Evolutionary conservation across 2,797 vertebrate species (phyloP), one percentile per base, ranked within the genome.

Genomic region (Pteropus rufus): DNA sequence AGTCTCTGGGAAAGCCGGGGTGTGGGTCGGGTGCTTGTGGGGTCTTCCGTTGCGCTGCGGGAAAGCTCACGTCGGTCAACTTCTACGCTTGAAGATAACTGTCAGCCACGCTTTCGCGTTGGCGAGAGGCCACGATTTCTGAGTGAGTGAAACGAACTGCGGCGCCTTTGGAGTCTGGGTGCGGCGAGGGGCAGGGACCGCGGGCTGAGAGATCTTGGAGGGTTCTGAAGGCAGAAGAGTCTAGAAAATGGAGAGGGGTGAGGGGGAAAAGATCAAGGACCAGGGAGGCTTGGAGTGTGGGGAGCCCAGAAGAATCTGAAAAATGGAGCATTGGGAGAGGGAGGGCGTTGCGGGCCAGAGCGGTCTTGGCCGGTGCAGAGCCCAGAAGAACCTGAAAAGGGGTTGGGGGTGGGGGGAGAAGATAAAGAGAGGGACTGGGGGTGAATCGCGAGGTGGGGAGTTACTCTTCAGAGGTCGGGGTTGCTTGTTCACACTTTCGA

Each of bases 111-210:
- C 46, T 70, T 39, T 46, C 65, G 36, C 31, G 24, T 39, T 8
- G 14, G 10, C 24, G 5, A 56, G 65, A 70, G 18, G n/a, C 56
- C 6, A 21, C 11, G 41, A 34, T 64, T 36, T 41, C 0, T 34
- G 60, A 31, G 60, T 62, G 23, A 98, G 99, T 99, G 91, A 99
- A 98, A 93, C 99, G 98, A 97, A 99, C 99, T 99, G 99, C 99
- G 91, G 99, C 99, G 39, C 99, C 19, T 2, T 3, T 98, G 99
- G 98, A 97, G 99, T 99, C 97, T 99, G 99, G 98, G 99, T 98
- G 97, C 14, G 26, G 36, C 99, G 99, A 99, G 99, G 99, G 36
- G 18, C 36, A n/a, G 0, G 31, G 41, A 10, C 97, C 99, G 99
- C 98, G 99, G 99, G 98, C 99, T 99, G 98, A 99, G 99, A 41